These are phyloP conservation scores for Saccostrea cuccullata DNA, from an alignment of 1,140 invertebrate genomes.

Conservation along the genomic window DNA sequence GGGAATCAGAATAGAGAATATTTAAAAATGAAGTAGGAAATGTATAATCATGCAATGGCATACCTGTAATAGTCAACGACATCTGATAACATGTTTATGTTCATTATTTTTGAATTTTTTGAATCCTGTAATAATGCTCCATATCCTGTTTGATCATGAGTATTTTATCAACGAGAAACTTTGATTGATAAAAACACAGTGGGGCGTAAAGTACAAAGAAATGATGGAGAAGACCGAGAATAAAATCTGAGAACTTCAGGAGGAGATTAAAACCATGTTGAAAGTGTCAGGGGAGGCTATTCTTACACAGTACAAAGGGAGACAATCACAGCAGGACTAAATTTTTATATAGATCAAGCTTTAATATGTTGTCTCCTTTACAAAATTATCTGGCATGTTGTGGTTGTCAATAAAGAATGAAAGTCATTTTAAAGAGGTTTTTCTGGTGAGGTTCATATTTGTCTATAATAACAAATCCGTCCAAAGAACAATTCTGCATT, in stretches of 20 bases:
- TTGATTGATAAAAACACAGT: constrained; percentile 48
- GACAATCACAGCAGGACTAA: not conserved
- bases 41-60: not conserved
- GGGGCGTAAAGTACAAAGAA: constrained; percentile 62
- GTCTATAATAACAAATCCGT: too few species aligned
- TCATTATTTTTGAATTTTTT: too few species aligned
- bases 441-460: too few species aligned
- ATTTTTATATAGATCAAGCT: too few species aligned
- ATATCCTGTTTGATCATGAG: not conserved
- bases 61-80: too few species aligned
- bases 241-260: constrained; percentile 59
- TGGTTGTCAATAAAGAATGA: too few species aligned
- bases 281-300: constrained; percentile 39
- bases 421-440: too few species aligned
- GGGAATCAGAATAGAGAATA: not conserved
- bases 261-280: constrained; percentile 59
- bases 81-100: too few species aligned
- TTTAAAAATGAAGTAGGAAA: not conserved
- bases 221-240: constrained; percentile 64
- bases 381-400: not conserved
- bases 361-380: not conserved
- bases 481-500: too few species aligned
- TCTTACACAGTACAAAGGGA: not conserved
- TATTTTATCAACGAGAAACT: not conserved
- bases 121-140: too few species aligned